Base-by-base conservation (phyloP, 1,140 invertebrate species). In the Asobara japonica region DNA sequence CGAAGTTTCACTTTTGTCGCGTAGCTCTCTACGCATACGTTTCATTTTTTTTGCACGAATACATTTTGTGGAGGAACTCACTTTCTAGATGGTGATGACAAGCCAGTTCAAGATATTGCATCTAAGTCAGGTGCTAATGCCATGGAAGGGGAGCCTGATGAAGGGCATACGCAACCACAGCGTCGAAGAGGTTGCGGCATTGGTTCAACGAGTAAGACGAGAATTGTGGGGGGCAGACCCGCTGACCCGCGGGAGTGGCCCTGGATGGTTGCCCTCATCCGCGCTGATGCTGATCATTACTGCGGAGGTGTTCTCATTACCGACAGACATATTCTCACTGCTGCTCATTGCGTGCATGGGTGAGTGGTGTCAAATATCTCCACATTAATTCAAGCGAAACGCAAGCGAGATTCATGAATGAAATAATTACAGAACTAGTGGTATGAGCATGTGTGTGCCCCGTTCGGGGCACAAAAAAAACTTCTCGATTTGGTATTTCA, bases 301-400 rank as follows among this genome's bases (percentile, higher is more conserved):
- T 96, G 94, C 78, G 94, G 94, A 0, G 95, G 93, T 1, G 91
- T 90, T 0, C 87, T 96, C 2, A 92, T 96, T 71, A 94, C 93
- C 0, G 92, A 94, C 79, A 87, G 89, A 65, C 93, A 95, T 79
- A 89, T 96, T 1, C 88, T 95, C 0, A 95, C 94, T 0, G 95
- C 95, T 0, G 93, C 94, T 2, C 95, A 96, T 84, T 96, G 95
- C 66, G 69, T 86, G 18, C 66, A 78, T 31, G 76, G 61, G 83
- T 83, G 74, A 51, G 60, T 51, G 2, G 13, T 27, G 11, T 25
- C n/a, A 45, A 45, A n/a, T n/a, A n/a, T n/a, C n/a, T n/a, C n/a
- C n/a, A n/a, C n/a, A n/a, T n/a, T n/a, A n/a, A n/a, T n/a, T n/a
- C n/a, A n/a, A n/a, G n/a, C n/a, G n/a, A n/a, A n/a, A n/a, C n/a